Conservation (phyloP, 2,888 invertebrate genomes). For the Lomographa bimaculata region DNA sequence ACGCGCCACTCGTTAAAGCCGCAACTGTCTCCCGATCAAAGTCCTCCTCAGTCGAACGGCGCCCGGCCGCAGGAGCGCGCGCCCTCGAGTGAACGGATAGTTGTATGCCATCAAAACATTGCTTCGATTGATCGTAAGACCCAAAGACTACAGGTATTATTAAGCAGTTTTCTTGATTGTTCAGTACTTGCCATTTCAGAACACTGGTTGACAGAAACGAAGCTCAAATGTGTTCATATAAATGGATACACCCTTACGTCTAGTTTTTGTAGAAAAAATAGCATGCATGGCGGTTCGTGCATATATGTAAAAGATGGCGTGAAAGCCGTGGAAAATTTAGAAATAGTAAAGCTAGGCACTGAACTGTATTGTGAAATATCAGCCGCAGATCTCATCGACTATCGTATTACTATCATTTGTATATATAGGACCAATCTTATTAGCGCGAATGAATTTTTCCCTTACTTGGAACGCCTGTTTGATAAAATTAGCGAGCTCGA, state of each 20-base stretch:
- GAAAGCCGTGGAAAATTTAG: constrained; percentile 5
- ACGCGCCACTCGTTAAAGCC: neutral
- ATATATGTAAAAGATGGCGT: constrained; percentile 6
- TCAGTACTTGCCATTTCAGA: constrained; percentile 8
- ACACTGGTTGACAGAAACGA: constrained; percentile 4
- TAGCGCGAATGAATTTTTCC: constrained; percentile 1
- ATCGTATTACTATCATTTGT: too few relatives aligned
- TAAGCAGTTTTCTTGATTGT: constrained; percentile 4
- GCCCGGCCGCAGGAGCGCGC: neutral
- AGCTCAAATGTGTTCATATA: constrained; percentile 6
- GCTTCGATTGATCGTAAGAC: constrained; percentile 3
- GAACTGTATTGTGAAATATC: constrained; percentile 12
- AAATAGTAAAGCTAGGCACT: neutral
- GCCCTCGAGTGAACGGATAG: neutral
- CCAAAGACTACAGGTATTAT: constrained; percentile 7
- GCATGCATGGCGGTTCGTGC: constrained; percentile 12
- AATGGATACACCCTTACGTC: constrained; percentile 7
- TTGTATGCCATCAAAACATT: constrained; percentile 11
- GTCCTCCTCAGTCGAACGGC: neutral
- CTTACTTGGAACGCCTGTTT: neutral
- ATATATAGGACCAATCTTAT: too few relatives aligned
- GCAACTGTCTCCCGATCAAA: too few relatives aligned
- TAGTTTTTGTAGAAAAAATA: constrained; percentile 6
- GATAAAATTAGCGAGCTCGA: neutral
- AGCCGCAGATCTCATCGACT: too few relatives aligned